Evolutionary conservation across 2,888 invertebrate genomes (phyloP), one percentile per base, ranked within the genome.

Genomic region (Acanthacorydalis orientalis): DNA sequence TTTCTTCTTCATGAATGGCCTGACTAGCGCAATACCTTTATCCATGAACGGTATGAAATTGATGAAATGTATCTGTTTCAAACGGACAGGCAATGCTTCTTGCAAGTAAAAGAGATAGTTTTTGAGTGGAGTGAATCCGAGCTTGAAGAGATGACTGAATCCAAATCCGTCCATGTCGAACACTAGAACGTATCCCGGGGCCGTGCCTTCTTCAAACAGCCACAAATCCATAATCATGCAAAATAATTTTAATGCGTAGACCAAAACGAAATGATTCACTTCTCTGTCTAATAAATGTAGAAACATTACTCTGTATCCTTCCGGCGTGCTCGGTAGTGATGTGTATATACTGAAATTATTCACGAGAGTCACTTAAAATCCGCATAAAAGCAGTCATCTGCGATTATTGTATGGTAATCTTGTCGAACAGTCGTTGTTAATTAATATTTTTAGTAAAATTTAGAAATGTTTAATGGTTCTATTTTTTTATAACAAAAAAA

Each of bases 91-190:
- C 52, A 69, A 57, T 2, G 62, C 73, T 54, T 73, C 78, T 69
- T 82, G 82, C 35, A 83, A 59, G 56, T 74, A 84, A 53, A 70
- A 74, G 7, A 83, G 65, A 53, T 77, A 78, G 59, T 81, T 82
- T 54, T 80, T 82, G 51, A 83, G 62, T 1, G 74, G 70, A 53
- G 76, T 66, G 1, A 81, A 60, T 48, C 75, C 79, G 1, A 83
- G 62, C 54, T 74, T 72, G 7, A 77, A 69, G 2, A 81, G 61
- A 55, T 85, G 84, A 0, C 75, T 74, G 16, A 84, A 61, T 1
- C 68, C 65, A 8, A 76, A 64, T 1, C 73, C 72, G 33, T 73
- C 70, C 60, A 81, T 69, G 60, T 84, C 82, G 14, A 82, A 66
- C 1, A 80, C 56, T 47, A 84, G 67, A 3, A 76, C 57, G 47